phyloP scores from a whole-genome alignment of 1,140 invertebrate genomes.

The Aphaenogaster floridana region DNA sequence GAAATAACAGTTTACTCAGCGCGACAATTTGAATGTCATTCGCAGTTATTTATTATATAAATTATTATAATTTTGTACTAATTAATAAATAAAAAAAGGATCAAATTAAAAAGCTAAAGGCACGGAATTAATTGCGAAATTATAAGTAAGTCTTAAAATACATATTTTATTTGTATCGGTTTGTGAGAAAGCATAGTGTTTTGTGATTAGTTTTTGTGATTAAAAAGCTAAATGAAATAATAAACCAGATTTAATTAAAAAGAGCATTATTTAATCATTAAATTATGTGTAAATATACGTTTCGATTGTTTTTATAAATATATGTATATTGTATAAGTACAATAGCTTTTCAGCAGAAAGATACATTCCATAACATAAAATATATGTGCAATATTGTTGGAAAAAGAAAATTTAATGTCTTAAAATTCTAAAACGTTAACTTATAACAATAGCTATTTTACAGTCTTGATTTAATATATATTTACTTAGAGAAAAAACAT shows the following conservation, averaged over 20 bases:
- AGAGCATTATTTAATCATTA: neutral
- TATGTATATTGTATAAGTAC: constrained; percentile 15
- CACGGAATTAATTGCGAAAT: constrained; percentile 38
- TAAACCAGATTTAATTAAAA: constrained; percentile 47
- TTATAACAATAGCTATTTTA: constrained; percentile 40
- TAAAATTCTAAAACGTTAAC: constrained; percentile 46
- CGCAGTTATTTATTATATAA: constrained; percentile 61
- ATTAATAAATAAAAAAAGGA: constrained; percentile 57
- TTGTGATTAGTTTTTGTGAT: constrained; percentile 85
- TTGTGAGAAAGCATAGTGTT: constrained; percentile 85
- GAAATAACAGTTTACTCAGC: constrained; percentile 65
- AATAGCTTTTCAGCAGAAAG: constrained; percentile 7
- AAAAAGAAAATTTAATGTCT: constrained; percentile 6
- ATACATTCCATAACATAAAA: constrained; percentile 27
- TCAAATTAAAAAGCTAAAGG: constrained; percentile 1
- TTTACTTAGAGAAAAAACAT: constrained; percentile 49
- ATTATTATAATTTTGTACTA: constrained; percentile 64
- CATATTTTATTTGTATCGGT: constrained; percentile 16
- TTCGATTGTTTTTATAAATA: constrained; percentile 20
- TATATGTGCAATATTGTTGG: constrained; percentile 16
- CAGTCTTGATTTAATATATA: constrained; percentile 33
- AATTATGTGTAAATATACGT: constrained; percentile 18
- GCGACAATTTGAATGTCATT: constrained; percentile 62
- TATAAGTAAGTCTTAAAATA: constrained; percentile 44
- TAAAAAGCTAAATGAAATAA: constrained; percentile 83